Evolutionary conservation across 2,888 invertebrate species (phyloP).

Genomic region (Slavum lentiscoides): DNA sequence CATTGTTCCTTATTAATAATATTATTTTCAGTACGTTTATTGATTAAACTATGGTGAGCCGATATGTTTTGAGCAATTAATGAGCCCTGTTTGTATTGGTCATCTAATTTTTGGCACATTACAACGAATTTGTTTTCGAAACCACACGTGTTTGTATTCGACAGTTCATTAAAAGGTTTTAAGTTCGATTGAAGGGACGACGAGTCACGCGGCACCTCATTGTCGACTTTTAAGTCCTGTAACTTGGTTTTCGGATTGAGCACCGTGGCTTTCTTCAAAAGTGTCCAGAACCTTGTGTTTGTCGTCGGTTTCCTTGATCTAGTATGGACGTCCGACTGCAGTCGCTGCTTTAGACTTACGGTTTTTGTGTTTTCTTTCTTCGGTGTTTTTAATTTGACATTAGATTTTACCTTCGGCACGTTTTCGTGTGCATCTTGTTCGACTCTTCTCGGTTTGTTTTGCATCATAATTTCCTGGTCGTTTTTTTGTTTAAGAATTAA

Average conservation of each 20-base stretch:
- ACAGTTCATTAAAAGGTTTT: not conserved
- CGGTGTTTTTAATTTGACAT: conserved; percentile 20
- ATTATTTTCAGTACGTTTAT: conserved; percentile 44
- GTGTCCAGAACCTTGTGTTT: conserved; percentile 73
- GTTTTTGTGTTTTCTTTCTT: conserved; percentile 29
- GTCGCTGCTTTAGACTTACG: conserved; percentile 12
- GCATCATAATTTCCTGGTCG: conserved; percentile 61
- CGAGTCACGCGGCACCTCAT: not conserved
- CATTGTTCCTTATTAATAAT: conserved; percentile 46
- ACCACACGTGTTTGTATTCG: not conserved
- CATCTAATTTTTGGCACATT: conserved; percentile 51
- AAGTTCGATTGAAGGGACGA: not conserved
- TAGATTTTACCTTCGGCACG: conserved; percentile 21
- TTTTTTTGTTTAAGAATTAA: conserved; percentile 76
- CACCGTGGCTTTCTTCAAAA: conserved; percentile 72
- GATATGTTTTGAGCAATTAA: conserved; percentile 52
- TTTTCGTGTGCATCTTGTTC: conserved; percentile 6
- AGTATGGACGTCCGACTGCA: conserved; percentile 10
- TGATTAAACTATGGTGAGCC: conserved; percentile 40
- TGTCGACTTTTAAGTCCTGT: conserved; percentile 21
- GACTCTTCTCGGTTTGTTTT: conserved; percentile 37
- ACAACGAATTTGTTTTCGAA: conserved; percentile 2
- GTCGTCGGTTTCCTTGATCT: conserved; percentile 14
- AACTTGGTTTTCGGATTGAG: conserved; percentile 37
- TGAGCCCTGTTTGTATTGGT: conserved; percentile 50